A percentile compares a stretch with the other conserved stretches of the same genome.
phyloP scores from a whole-genome alignment of 2,888 invertebrate genomes.

The Drosophila mercatorum region DNA sequence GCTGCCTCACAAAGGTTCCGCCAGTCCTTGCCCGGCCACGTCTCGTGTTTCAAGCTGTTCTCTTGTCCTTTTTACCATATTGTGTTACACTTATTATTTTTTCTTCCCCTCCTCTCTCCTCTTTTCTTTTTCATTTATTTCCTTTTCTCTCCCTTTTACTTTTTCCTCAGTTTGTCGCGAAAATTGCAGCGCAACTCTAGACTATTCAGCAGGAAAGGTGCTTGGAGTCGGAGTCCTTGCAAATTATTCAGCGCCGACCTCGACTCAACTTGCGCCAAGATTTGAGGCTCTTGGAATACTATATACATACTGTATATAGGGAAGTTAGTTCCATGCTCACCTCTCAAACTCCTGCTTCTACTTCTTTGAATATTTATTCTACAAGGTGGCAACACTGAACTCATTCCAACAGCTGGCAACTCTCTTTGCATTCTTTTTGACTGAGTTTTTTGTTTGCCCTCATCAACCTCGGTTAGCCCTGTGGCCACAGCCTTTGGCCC shows the following conservation, averaged over 20 bases:
- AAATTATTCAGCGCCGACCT: conserved; percentile 19
- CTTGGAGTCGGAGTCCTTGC: not conserved
- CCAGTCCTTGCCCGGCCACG: conserved; percentile 24
- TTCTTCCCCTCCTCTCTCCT: not conserved
- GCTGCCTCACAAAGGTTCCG: conserved; percentile 40
- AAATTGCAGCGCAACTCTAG: conserved; percentile 53
- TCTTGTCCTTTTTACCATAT: conserved; percentile 55
- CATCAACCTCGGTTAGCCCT: not conserved
- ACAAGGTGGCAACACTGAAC: not conserved
- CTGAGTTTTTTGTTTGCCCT: not conserved
- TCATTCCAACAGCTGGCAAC: conserved; percentile 1
- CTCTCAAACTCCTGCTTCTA: no score
- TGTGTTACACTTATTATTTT: conserved; percentile 55
- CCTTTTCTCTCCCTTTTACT: not conserved
- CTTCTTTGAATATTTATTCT: not conserved
- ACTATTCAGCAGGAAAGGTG: conserved; percentile 2
- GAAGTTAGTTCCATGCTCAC: no score
- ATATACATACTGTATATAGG: no score
- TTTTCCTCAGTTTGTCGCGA: conserved; percentile 14
- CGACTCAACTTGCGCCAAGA: not conserved
- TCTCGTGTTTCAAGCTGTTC: conserved; percentile 62
- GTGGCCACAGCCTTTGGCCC: conserved; percentile 8
- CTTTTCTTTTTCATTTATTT: not conserved
- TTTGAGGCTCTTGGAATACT: not conserved
- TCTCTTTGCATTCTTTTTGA: not conserved